These are phyloP conservation scores for Micrasema minimum DNA, from an alignment of 1,140 invertebrate genomes.

Conservation along the genomic window DNA sequence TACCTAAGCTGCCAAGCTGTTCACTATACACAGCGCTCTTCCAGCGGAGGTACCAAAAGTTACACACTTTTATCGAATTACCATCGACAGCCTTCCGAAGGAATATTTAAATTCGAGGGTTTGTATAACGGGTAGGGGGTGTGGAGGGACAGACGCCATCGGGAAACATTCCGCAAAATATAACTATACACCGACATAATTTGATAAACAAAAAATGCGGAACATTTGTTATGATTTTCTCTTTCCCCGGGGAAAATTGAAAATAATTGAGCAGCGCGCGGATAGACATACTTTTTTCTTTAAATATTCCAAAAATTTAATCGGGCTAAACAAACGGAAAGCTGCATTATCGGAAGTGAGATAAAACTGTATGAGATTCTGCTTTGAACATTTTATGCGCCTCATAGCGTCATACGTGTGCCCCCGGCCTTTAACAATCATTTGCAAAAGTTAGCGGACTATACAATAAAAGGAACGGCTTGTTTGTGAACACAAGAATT, in stretches of 20 bases:
- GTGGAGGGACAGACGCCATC: not conserved
- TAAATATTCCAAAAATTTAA: slow-evolving; percentile 4
- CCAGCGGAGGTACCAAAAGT: slow-evolving; percentile 25
- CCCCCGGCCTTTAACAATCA: not conserved
- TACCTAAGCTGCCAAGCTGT: no score
- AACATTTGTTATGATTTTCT: slow-evolving; percentile 23
- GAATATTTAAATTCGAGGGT: slow-evolving; percentile 35
- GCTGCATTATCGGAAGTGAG: slow-evolving; percentile 19
- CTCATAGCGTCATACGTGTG: slow-evolving; percentile 1
- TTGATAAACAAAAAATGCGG: slow-evolving; percentile 34
- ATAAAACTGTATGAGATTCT: slow-evolving; percentile 9
- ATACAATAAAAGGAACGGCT: no score
- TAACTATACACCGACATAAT: slow-evolving; percentile 34
- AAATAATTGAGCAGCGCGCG: slow-evolving; percentile 1
- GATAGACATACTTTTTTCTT: not conserved
- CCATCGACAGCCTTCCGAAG: slow-evolving; percentile 15
- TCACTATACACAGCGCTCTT: no score
- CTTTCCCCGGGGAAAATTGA: slow-evolving; percentile 5
- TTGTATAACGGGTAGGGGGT: not conserved
- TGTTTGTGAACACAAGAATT: no score
- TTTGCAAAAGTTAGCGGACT: not conserved
- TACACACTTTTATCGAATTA: slow-evolving; percentile 26
- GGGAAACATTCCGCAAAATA: slow-evolving; percentile 29
- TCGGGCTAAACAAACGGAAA: slow-evolving; percentile 13
- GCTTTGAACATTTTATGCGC: slow-evolving; percentile 29